phyloP scores from a whole-genome alignment of 2,113 vertebrate species.

The Zosterops lateralis region DNA sequence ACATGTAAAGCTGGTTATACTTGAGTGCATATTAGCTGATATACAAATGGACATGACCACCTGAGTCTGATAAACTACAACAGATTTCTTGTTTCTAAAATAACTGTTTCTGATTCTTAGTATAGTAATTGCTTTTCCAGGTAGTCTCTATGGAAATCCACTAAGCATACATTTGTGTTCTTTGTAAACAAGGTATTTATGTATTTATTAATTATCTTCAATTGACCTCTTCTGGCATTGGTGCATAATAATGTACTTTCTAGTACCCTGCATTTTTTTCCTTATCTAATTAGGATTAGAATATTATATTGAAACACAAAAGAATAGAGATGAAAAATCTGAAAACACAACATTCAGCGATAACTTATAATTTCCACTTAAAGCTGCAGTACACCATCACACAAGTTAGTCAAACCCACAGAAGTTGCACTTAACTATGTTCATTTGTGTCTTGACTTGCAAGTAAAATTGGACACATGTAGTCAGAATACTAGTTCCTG shows the following conservation, averaged over 20 bases:
- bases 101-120: background rate
- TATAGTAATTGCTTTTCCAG: background rate
- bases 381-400: background rate
- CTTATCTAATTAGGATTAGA: background rate
- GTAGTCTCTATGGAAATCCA: background rate
- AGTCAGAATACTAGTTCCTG: background rate
- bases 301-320: background rate
- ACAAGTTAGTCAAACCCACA: background rate
- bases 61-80: background rate
- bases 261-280: background rate
- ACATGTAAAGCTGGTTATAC: background rate
- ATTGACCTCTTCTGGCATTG: background rate
- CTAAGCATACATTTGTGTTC: background rate
- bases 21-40: background rate
- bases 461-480: background rate
- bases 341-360: rapidly evolving
- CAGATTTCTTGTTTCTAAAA: background rate
- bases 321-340: background rate
- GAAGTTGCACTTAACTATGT: background rate
- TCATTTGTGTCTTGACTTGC: background rate
- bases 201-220: constrained; percentile 5
- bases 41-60: background rate
- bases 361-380: background rate
- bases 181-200: background rate
- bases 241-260: background rate